Evolutionary conservation across 2,797 vertebrate species (phyloP).

Genomic region (Bovichtus diacanthus): DNA sequence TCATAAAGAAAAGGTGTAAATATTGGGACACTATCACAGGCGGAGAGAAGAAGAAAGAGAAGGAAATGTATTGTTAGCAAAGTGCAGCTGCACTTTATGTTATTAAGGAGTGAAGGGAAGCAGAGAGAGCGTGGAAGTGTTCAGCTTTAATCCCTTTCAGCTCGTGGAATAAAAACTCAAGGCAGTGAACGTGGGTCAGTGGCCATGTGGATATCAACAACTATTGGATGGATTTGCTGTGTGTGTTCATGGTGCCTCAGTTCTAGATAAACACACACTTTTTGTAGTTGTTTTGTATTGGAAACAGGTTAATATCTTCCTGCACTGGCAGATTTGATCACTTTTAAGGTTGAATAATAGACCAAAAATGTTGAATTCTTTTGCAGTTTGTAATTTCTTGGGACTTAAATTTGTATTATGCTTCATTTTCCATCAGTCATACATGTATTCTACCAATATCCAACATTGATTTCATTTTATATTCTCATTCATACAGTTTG

Average conservation of each 20-base stretch:
- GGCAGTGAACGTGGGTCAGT: too few species aligned
- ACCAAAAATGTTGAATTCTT: too few species aligned
- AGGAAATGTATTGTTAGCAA: not conserved
- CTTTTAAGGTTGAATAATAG: too few species aligned
- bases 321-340: too few species aligned
- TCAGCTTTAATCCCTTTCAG: too few species aligned
- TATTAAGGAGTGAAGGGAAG: not conserved
- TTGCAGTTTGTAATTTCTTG: not conserved
- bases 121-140: not conserved
- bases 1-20: slow-evolving; percentile 55
- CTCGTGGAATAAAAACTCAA: too few species aligned
- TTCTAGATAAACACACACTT: not conserved
- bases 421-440: not conserved
- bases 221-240: not conserved
- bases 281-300: not conserved
- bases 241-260: not conserved
- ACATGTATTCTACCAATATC: not conserved
- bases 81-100: not conserved
- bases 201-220: too few species aligned
- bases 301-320: too few species aligned
- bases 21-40: slow-evolving; percentile 42
- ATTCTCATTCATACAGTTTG: not conserved
- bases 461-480: not conserved
- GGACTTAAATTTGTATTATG: too few species aligned
- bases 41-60: not conserved